phyloP scores from a whole-genome alignment of 1,140 invertebrate species.

The Cydia strobilella region DNA sequence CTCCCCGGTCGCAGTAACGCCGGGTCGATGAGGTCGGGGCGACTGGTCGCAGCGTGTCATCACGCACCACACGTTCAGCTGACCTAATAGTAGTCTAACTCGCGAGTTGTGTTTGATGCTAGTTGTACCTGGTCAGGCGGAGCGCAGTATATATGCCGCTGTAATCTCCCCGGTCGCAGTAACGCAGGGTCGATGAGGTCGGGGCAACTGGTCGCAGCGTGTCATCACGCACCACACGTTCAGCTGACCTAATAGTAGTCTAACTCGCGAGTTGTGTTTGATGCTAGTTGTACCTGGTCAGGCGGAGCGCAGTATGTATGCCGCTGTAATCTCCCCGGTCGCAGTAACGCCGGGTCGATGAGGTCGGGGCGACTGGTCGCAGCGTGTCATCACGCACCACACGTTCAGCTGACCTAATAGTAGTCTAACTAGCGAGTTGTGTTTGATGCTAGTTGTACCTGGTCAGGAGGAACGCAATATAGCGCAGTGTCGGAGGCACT shows the following conservation, averaged over 20 bases:
- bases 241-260: not conserved
- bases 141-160: no score
- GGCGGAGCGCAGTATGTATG: slow-evolving; percentile 69
- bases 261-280: not conserved
- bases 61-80: no score
- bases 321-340: slow-evolving; percentile 85
- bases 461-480: no score
- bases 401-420: slow-evolving; percentile 95
- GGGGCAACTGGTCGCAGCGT: slow-evolving; percentile 92
- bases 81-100: no score
- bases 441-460: not conserved
- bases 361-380: slow-evolving; percentile 97
- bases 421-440: not conserved
- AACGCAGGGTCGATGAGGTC: slow-evolving; percentile 96
- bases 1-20: no score
- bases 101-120: no score
- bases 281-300: slow-evolving; percentile 60
- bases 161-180: no score
- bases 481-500: no score
- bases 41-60: no score
- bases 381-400: slow-evolving; percentile 88
- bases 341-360: slow-evolving; percentile 96
- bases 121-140: no score
- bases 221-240: no score
- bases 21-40: no score